Evolutionary conservation across 1,140 invertebrate genomes (phyloP).

Genomic region (Drosophila ohnishii): DNA sequence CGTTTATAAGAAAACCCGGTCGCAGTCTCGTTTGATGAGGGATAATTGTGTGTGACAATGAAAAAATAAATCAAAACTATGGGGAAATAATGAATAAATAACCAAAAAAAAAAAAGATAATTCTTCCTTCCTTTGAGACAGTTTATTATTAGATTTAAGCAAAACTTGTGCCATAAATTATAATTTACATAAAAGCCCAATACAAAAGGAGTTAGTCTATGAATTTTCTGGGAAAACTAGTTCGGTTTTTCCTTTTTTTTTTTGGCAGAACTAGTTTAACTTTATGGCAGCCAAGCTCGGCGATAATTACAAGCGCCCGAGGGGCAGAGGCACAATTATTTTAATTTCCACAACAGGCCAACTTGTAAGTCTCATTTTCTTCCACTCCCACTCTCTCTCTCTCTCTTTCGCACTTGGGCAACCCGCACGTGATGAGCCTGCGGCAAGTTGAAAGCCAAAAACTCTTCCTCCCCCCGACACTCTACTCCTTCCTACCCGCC

Average conservation of each 20-base stretch:
- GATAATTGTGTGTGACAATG: constrained; percentile 40
- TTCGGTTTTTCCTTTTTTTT: not conserved
- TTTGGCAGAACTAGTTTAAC: constrained; percentile 16
- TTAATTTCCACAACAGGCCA: constrained; percentile 47
- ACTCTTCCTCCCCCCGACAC: constrained; percentile 16
- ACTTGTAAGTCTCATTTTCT: constrained; percentile 29
- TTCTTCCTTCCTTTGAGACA: too few relatives aligned
- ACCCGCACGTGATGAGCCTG: constrained; percentile 61
- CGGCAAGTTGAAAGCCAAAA: constrained; percentile 53
- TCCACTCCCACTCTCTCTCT: not conserved
- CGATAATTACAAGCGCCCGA: constrained; percentile 45
- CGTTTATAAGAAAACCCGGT: constrained; percentile 23
- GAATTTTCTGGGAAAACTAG: constrained; percentile 13
- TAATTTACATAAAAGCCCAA: constrained; percentile 10
- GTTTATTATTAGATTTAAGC: constrained; percentile 1
- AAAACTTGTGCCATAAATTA: constrained; percentile 24
- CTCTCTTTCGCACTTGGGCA: constrained; percentile 7
- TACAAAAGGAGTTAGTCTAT: constrained; percentile 2
- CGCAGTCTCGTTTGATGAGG: constrained; percentile 5
- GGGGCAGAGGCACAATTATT: constrained; percentile 32
- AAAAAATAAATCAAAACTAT: constrained; percentile 1
- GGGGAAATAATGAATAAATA: not conserved
- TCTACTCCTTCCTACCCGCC: not conserved
- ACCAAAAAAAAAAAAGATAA: not conserved
- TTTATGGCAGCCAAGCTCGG: constrained; percentile 17